Conservation (phyloP, 2,888 invertebrate genomes). For the Epiblema foenella region DNA sequence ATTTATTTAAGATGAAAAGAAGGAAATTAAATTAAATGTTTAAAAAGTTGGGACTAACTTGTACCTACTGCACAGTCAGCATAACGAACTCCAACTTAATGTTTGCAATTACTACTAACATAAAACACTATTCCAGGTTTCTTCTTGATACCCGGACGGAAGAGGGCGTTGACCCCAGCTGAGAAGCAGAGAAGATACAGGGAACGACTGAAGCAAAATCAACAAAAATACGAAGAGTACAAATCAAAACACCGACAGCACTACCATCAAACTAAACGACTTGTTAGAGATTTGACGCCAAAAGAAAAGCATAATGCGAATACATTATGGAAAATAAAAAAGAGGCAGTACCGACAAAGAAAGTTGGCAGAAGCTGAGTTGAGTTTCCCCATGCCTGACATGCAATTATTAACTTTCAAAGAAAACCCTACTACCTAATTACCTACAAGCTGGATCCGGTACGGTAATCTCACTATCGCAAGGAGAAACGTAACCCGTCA, state of each 20-base stretch:
- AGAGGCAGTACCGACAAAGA: not conserved
- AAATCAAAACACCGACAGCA: constrained; percentile 18
- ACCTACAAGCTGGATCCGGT: too few relatives aligned
- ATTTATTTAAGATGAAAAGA: too few relatives aligned
- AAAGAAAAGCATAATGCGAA: constrained; percentile 20
- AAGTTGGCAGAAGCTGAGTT: constrained; percentile 4
- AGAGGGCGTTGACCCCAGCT: not conserved
- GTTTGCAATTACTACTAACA: not conserved
- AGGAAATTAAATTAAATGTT: too few relatives aligned
- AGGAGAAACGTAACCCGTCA: too few relatives aligned
- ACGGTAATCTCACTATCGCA: not conserved
- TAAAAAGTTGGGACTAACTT: too few relatives aligned
- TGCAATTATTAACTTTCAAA: too few relatives aligned
- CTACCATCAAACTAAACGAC: constrained; percentile 23
- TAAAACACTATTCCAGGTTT: constrained; percentile 1
- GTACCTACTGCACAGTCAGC: too few relatives aligned
- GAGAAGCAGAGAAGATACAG: constrained; percentile 14
- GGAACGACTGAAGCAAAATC: constrained; percentile 12
- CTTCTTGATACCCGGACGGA: too few relatives aligned
- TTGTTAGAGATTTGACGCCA: constrained; percentile 20
- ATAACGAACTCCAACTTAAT: too few relatives aligned
- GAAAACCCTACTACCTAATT: too few relatives aligned
- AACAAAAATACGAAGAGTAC: constrained; percentile 23
- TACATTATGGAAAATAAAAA: constrained; percentile 15
- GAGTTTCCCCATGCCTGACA: not conserved